Evolutionary conservation across 1,140 invertebrate genomes (phyloP), one percentile per base, ranked within the genome.

Genomic region (Lysiphlebus fabarum): DNA sequence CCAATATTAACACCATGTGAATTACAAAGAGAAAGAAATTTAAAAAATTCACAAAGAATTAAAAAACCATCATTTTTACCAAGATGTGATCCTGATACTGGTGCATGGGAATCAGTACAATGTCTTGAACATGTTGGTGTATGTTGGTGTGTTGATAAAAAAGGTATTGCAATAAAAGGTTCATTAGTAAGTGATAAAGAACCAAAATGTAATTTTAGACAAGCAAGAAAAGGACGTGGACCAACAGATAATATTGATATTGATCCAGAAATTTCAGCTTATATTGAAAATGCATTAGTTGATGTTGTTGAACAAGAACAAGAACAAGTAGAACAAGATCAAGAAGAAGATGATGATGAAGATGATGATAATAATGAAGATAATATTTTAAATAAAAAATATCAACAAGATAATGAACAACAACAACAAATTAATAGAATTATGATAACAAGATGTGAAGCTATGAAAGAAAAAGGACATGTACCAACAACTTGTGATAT

Each of bases 1-100:
- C 90, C 90, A 80, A 87, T 90, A 3, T 69, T 92, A 11, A 90
- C 88, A n/a, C 85, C 86, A 43, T 93, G 91, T 71, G 90, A 93
- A 67, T 81, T 87, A 14, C 72, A 91, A 0, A 79, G 90, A 26
- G 86, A 92, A 62, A 90, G 89, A 68, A 92, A 92, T 66, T 82
- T 87, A 42, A 83, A 85, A 57, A 84, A 84, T 4, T 84, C 86
- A 0, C 80, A 86, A 65, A 82, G 86, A 48, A 85, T 87, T 54
- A 86, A 87, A 17, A 87, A 89, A 67, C 82, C 87, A 0, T 87
- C 84, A 0, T 83, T 84, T 17, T 70, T 84, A 43, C 90, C 90
- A 0, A 83, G 85, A 53, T 93, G 91, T 67, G 86, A 90, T 67
- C 76, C 82, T 9, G 78, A 83, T 37, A 86, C 79, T 4, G 91